Percentiles rank a stretch among this genome's conserved stretches.
Conservation (phyloP, 2,888 invertebrate species). For the Platycnemis pennipes region DNA sequence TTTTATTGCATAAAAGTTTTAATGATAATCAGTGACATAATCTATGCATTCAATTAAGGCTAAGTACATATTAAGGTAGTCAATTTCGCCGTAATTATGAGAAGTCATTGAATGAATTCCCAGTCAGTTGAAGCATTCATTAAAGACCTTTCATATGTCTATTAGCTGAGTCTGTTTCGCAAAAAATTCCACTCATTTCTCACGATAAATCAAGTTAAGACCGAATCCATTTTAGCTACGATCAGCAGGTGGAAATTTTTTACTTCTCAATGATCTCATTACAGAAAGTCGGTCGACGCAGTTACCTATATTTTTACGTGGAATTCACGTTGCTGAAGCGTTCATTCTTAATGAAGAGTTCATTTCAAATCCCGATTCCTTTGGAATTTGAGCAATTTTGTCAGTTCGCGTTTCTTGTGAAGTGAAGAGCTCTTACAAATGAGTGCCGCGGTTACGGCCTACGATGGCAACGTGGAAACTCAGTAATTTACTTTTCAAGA, state of each 20-base stretch:
- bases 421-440: neutral
- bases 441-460: neutral
- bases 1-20: no score
- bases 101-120: neutral
- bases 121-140: neutral
- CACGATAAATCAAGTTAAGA: neutral
- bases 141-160: neutral
- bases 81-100: neutral
- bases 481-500: conserved; percentile 36
- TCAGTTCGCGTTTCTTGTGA: neutral
- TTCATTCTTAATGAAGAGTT: neutral
- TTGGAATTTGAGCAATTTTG: neutral
- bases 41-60: no score
- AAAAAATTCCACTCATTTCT: neutral
- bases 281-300: neutral
- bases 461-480: conserved; percentile 19
- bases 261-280: neutral
- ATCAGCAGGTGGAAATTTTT: neutral
- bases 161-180: neutral
- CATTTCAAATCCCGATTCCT: neutral
- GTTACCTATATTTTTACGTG: neutral
- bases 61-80: no score
- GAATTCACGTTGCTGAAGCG: neutral
- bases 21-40: no score
- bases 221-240: neutral